A percentile compares a stretch with the other conserved stretches of the same genome.
phyloP scores from a whole-genome alignment of 2,888 invertebrate species.

The Leucoma salicis region DNA sequence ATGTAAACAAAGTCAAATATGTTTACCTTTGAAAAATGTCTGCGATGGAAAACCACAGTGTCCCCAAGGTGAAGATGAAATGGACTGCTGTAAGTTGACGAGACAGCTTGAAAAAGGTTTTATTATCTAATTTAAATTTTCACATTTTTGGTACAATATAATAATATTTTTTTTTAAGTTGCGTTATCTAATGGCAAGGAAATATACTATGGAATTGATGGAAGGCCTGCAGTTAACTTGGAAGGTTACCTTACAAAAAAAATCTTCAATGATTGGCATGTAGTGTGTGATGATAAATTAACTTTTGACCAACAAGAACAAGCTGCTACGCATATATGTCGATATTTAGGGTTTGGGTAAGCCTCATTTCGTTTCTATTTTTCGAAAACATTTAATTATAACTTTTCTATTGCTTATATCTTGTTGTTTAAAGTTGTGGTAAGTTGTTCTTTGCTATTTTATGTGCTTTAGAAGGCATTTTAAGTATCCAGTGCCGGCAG shows the following conservation, averaged over 20 bases:
- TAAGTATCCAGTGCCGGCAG: too few species aligned
- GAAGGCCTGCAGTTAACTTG: constrained; percentile 80
- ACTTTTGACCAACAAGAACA: constrained; percentile 64
- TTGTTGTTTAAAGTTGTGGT: background rate
- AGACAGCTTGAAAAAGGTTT: background rate
- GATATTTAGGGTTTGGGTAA: constrained; percentile 86
- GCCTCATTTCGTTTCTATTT: too few species aligned
- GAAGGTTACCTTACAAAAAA: constrained; percentile 85
- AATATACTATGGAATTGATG: constrained; percentile 82
- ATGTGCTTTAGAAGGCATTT: too few species aligned
- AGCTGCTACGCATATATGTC: constrained; percentile 83
- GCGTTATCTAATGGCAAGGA: constrained; percentile 85
- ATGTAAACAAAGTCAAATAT: constrained; percentile 84
- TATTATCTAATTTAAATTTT: background rate
- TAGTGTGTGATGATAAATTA: constrained; percentile 82
- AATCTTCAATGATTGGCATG: constrained; percentile 84
- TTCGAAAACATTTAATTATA: too few species aligned
- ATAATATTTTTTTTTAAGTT: constrained; percentile 65
- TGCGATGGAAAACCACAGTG: constrained; percentile 87
- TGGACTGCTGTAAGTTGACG: constrained; percentile 87
- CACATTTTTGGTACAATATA: too few species aligned
- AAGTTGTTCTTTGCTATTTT: background rate
- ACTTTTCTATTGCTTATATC: too few species aligned
- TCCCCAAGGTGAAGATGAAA: constrained; percentile 87
- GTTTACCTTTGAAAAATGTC: constrained; percentile 81